Evolutionary conservation across 2,113 vertebrate species (phyloP).

Genomic region (Isurus oxyrinchus): DNA sequence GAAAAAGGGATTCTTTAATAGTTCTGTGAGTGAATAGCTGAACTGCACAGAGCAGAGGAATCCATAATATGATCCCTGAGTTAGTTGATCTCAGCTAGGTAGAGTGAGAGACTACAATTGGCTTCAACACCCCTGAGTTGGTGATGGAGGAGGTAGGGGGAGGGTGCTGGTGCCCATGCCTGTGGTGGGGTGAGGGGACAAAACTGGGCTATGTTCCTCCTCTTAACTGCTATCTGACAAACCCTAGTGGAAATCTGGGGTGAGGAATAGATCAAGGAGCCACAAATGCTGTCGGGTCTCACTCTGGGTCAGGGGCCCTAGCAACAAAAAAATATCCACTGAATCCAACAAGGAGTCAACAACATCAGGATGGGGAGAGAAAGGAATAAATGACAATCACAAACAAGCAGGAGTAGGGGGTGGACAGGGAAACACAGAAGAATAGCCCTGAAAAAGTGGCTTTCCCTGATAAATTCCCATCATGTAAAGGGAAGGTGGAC

Average conservation of each 20-base stretch:
- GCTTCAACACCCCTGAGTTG: background rate
- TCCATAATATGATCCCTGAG: background rate
- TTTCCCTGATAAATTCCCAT: too few relatives aligned
- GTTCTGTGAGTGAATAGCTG: background rate
- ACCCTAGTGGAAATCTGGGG: background rate
- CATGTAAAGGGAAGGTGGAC: too few relatives aligned
- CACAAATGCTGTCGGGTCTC: background rate
- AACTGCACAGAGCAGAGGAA: background rate
- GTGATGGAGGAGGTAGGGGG: too few relatives aligned
- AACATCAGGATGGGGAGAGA: too few relatives aligned
- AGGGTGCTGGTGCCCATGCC: too few relatives aligned
- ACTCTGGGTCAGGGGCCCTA: background rate
- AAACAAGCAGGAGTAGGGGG: background rate
- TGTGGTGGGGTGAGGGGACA: background rate
- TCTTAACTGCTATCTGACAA: background rate
- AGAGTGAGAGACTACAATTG: background rate
- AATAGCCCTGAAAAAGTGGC: too few relatives aligned
- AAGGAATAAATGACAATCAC: background rate
- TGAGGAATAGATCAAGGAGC: background rate
- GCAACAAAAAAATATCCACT: background rate
- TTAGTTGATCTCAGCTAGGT: background rate
- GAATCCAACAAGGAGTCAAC: background rate
- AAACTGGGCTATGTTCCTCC: background rate
- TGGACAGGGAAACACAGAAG: too few relatives aligned
- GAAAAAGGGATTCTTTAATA: too few relatives aligned